Evolutionary conservation across 2,113 vertebrate species (phyloP).

Genomic region (Todiramphus chloris): DNA sequence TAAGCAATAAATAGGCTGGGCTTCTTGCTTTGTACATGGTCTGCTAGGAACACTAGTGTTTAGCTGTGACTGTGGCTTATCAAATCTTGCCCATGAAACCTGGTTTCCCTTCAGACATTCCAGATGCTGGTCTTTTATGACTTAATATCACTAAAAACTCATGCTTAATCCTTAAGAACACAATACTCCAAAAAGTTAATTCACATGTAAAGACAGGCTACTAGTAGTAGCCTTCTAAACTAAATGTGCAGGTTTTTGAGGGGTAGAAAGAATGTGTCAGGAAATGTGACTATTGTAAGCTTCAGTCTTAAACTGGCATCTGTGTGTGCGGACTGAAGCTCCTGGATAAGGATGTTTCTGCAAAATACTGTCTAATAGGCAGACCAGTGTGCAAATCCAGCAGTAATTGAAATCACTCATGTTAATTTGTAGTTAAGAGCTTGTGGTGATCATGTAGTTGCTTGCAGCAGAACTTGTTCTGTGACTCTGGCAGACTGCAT

Average conservation of each 20-base stretch:
- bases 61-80: neutral
- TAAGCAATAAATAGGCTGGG: neutral
- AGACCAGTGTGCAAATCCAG: neutral
- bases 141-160: neutral
- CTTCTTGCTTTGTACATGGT: neutral
- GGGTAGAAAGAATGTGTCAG: neutral
- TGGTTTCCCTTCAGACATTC: neutral
- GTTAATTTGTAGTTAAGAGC: neutral
- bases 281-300: neutral
- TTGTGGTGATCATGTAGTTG: neutral
- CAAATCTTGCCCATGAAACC: neutral
- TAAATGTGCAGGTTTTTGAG: neutral
- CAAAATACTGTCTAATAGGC: neutral
- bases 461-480: constrained; percentile 46
- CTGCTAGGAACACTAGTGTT: neutral
- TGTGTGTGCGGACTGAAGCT: neutral
- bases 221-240: neutral
- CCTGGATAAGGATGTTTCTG: neutral
- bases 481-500: neutral
- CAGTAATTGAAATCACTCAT: neutral
- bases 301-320: neutral
- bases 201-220: neutral
- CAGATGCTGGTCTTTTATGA: neutral
- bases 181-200: neutral
- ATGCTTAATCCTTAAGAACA: neutral